Evolutionary conservation across 2,888 invertebrate species (phyloP), one percentile per base, ranked within the genome.

Genomic region (Pediacus dermestoides): DNA sequence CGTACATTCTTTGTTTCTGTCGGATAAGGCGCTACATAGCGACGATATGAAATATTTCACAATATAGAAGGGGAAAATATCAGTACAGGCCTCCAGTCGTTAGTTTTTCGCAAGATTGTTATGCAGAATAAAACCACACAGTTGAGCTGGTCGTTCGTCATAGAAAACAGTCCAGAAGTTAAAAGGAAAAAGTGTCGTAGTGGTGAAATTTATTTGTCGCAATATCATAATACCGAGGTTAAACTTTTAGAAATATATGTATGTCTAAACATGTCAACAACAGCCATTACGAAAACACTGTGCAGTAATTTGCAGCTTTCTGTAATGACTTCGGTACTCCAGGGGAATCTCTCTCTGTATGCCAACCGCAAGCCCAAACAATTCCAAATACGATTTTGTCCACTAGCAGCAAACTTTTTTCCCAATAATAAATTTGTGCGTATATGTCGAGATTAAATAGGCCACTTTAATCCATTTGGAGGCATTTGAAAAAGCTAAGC

Each of bases 401-500:
- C 21, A 18, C 21, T 18, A n/a, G 21, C 21, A 18, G 21, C 21
- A n/a, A 18, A 18, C 6, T 18, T 18, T 18, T n/a, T 18, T n/a
- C 21, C 21, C 21, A 18, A 18, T 14, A 16, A 39, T 26, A 36
- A 37, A n/a, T 9, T 32, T 38, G 34, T 31, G 33, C 43, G n/a
- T n/a, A n/a, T n/a, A 48, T 39, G 31, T 41, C 16, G 33, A n/a
- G 6, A 7, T 7, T 45, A 38, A 42, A 48, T 43, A 50, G 39
- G 42, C 37, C 41, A 42, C 46, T 50, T 41, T 53, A 52, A 56
- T 53, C 51, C 51, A 47, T 56, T 56, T 49, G 33, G 42, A 44
- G 31, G 35, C 35, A 44, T 15, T 45, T 37, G 46, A 48, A 50
- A 48, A 49, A 53, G 45, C 48, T 48, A 46, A 52, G 39, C 34